Base-by-base conservation (phyloP, 2,797 vertebrate genomes). In the Simalia tracyae region DNA sequence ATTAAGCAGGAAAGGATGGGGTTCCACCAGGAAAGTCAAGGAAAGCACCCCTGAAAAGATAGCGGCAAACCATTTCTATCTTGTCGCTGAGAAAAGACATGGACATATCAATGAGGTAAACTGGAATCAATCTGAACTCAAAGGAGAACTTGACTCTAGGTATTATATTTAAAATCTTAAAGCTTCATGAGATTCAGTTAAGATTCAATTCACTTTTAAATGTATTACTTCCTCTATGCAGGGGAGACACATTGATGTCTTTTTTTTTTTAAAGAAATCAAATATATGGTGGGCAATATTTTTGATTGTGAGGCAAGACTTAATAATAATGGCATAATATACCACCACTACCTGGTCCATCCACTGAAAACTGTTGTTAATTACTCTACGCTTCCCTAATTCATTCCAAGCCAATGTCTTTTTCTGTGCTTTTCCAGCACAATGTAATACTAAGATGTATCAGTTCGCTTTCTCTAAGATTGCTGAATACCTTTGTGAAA, bases 401-500 rank as follows among this genome's bases (percentile, higher is more conserved):
- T 92, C 91, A 72, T 94, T 92, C 81, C 26, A n/a, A 31, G 12
- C 91, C 93, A 63, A 36, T 31, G 9, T 54, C 59, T 88, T 88
- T 4, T 22, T 57, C 1, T 88, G 10, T 0, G 0, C 91, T 95
- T 90, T 63, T 68, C 68, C 68, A 92, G 86, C 54, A 66, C 0
- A 54, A 60, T 36, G 28, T n/a, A 63, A 26, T 3, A 36, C 0
- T 63, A 36, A 50, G 91, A 19, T 15, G 90, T 85, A 50, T 84
- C 63, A 10, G 56, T 56, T 6, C 26, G 84, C 22, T 76, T 59
- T n/a, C n/a, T 94, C 72, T 42, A 8, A 87, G 94, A 92, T 64
- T 84, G 66, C 64, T 95, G 85, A 94, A 66, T 31, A 88, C n/a
- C 17, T 15, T 54, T 56, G 36, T 12, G 42, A 92, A 95, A 94